Percentiles rank a stretch among this genome's conserved stretches.
These are phyloP conservation scores for Enteromius anoplus DNA, from an alignment of 2,797 vertebrate genomes.

Conservation along the genomic window DNA sequence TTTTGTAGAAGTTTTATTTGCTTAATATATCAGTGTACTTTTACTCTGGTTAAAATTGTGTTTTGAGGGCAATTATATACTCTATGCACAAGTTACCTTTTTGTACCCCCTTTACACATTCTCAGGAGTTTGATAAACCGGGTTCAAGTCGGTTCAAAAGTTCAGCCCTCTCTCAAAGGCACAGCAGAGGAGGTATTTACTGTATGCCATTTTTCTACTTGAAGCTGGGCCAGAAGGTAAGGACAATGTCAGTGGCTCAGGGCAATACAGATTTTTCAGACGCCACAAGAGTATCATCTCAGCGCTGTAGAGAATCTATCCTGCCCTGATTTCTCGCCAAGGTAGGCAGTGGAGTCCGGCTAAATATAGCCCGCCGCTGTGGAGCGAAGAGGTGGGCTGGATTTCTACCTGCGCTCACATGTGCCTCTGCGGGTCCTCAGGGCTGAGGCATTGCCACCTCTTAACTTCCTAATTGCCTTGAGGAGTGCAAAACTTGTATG, in stretches of 20 bases:
- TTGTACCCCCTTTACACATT: conserved; percentile 13
- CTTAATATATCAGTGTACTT: neutral
- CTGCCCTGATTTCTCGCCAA: conserved; percentile 66
- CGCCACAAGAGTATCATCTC: conserved; percentile 56
- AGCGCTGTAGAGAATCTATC: conserved; percentile 57
- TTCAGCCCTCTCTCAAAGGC: conserved; percentile 33
- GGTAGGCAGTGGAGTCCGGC: conserved; percentile 59
- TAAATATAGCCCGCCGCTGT: conserved; percentile 61
- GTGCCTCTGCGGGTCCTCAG: conserved; percentile 34
- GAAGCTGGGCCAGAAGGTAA: conserved; percentile 60
- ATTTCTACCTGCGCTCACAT: conserved; percentile 32
- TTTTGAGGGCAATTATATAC: conserved; percentile 19
- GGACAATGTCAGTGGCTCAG: conserved; percentile 60
- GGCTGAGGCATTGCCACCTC: conserved; percentile 49
- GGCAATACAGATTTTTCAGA: conserved; percentile 62
- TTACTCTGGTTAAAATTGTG: neutral
- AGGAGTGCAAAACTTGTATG: conserved; percentile 39
- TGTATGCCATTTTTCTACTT: conserved; percentile 49
- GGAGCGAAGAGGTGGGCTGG: conserved; percentile 42
- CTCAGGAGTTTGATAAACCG: conserved; percentile 32
- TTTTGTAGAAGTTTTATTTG: neutral
- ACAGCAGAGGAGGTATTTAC: conserved; percentile 42
- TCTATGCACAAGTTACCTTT: neutral
- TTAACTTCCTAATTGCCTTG: conserved; percentile 55
- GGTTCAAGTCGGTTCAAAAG: conserved; percentile 36